Evolutionary conservation across 2,888 invertebrate species (phyloP).

Genomic region (Arge pagana): DNA sequence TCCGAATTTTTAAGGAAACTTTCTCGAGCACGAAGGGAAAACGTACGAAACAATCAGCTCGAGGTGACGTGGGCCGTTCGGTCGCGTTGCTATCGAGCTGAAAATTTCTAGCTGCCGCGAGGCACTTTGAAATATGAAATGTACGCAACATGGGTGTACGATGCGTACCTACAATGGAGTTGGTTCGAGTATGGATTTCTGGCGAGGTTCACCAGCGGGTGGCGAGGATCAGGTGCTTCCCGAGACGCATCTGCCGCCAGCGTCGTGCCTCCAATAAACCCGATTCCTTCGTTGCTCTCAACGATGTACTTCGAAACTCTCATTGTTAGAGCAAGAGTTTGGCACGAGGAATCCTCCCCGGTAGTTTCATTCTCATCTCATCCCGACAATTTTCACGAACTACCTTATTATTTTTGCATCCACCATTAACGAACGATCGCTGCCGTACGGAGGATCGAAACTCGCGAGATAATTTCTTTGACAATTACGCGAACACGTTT

Average conservation of each 20-base stretch:
- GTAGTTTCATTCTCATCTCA: neutral
- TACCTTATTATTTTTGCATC: neutral
- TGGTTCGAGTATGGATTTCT: constrained; percentile 39
- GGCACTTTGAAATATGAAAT: neutral
- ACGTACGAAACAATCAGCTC: no score
- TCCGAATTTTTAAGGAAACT: no score
- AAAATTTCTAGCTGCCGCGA: no score
- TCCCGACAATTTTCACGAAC: neutral
- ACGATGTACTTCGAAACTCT: constrained; percentile 13
- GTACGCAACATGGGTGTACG: neutral
- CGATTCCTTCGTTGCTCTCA: constrained; percentile 15
- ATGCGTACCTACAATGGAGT: constrained; percentile 20
- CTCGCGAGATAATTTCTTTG: no score
- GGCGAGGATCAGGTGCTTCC: constrained; percentile 40
- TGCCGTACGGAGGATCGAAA: neutral
- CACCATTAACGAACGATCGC: neutral
- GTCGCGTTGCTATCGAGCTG: no score
- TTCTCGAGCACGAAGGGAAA: no score
- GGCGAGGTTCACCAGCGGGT: constrained; percentile 7
- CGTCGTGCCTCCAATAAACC: constrained; percentile 18
- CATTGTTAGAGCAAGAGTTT: constrained; percentile 12
- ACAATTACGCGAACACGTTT: no score
- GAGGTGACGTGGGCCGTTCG: no score
- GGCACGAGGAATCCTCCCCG: constrained; percentile 2
- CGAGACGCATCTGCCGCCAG: constrained; percentile 37